Evolutionary conservation across 2,888 invertebrate genomes (phyloP).

Genomic region (Agrochola circellaris): DNA sequence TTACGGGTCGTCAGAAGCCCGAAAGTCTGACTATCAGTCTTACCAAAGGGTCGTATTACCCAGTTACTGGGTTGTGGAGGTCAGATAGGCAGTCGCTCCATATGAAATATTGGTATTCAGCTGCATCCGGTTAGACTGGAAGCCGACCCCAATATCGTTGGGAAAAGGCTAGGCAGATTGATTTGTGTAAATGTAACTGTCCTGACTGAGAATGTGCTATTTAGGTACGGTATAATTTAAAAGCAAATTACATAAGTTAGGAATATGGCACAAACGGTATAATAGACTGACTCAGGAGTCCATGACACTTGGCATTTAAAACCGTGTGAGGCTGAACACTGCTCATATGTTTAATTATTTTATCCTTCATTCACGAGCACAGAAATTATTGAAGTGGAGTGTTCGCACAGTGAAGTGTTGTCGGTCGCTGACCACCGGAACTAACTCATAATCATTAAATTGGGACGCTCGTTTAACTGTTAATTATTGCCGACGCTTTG

Average conservation of each 20-base stretch:
- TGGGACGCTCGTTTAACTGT: slow-evolving; percentile 83
- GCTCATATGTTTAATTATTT: slow-evolving; percentile 67
- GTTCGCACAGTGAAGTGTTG: slow-evolving; percentile 73
- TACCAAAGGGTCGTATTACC: no score
- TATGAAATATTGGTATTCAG: no score
- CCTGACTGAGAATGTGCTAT: slow-evolving; percentile 21
- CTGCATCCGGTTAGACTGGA: no score
- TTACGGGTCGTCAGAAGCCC: no score
- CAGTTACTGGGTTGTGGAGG: no score
- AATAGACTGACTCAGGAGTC: slow-evolving; percentile 43
- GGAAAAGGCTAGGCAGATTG: no score
- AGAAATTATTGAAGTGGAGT: slow-evolving; percentile 69
- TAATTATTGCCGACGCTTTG: slow-evolving; percentile 80
- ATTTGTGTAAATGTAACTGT: slow-evolving; percentile 32
- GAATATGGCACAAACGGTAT: slow-evolving; percentile 26
- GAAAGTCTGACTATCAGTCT: no score
- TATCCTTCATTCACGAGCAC: slow-evolving; percentile 68
- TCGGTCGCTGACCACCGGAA: slow-evolving; percentile 81
- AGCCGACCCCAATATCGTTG: no score
- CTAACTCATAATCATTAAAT: slow-evolving; percentile 86
- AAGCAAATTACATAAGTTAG: slow-evolving; percentile 11
- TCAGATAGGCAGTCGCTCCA: no score
- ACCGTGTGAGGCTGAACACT: slow-evolving; percentile 50
- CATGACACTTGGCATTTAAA: slow-evolving; percentile 47
- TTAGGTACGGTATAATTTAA: slow-evolving; percentile 20